Evolutionary conservation across 64 coral and sea anemone genomes (phyloP).

Genomic region (Hydrozoanthus tunicans): DNA sequence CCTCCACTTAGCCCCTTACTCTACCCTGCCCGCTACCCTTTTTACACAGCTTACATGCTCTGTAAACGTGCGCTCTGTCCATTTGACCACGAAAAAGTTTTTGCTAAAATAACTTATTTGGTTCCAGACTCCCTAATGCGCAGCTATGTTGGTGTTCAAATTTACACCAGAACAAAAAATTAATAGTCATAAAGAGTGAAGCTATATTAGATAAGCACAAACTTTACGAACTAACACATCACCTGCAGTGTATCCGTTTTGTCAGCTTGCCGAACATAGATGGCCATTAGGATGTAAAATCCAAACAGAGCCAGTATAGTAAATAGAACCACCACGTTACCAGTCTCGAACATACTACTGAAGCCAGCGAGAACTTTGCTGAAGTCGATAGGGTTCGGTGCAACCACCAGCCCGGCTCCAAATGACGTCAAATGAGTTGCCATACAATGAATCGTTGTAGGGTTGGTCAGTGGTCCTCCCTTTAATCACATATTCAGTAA

Average conservation of each 20-base stretch:
- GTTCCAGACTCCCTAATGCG: no score
- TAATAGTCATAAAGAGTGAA: no score
- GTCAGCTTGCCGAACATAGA: conserved; percentile 62
- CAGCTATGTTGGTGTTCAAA: no score
- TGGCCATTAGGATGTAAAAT: conserved; percentile 55
- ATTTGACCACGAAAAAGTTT: no score
- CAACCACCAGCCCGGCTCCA: conserved; percentile 68
- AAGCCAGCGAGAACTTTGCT: conserved; percentile 69
- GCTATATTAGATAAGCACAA: no score
- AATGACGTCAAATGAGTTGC: conserved; percentile 84
- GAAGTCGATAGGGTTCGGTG: conserved; percentile 85
- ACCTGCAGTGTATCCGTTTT: conserved; percentile 65
- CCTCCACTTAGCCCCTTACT: no score
- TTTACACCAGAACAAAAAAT: no score
- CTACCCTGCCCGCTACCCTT: no score
- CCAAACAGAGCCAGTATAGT: conserved; percentile 53
- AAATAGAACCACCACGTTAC: conserved; percentile 78
- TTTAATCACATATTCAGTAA: background rate
- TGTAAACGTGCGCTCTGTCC: no score
- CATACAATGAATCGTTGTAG: conserved; percentile 63
- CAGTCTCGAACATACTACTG: conserved; percentile 63
- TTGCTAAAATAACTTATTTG: no score
- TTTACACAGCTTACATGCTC: no score
- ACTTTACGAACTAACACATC: no score
- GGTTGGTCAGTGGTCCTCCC: conserved; percentile 69